Evolutionary conservation across 2,797 vertebrate genomes (phyloP), one percentile per base, ranked within the genome.

Genomic region (Lithobates pipiens): DNA sequence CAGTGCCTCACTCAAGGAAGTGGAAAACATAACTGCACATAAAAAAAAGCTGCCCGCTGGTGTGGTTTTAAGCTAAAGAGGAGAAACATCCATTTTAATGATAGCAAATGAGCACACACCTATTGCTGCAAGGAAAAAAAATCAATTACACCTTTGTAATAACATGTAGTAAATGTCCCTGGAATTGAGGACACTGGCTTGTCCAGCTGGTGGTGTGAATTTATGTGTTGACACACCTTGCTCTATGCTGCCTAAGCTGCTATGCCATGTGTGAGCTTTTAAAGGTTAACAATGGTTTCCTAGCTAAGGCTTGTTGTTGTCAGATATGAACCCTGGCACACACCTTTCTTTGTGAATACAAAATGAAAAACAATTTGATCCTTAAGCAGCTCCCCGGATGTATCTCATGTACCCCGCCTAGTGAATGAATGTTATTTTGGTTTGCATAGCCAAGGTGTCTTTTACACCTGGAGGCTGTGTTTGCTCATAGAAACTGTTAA

Each of bases 381-480:
- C 25, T 76, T 76, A 54, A 76, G 50, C 63, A 76, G 79, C 72
- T 70, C 84, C 78, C 77, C 78, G 78, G 84, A 81, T 76, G 78
- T 68, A 80, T 81, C 68, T 85, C 54, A 74, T 70, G 72, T 68
- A 76, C 84, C 42, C 63, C 65, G 63, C 84, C 84, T 74, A 61
- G 71, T 80, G 44, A 80, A 44, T 70, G 70, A 76, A 32, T 80
- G 71, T 78, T 84, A 57, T 85, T 81, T 80, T 85, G 71, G 77
- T 80, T 71, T 85, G 84, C 84, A 50, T 68, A 75, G 84, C 77
- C 84, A 80, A 75, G 72, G 84, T 81, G 70, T 85, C 78, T 25
- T 76, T 85, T 80, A 85, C 84, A 85, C 84, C 84, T 85, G 77
- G 72, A 85, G 84, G 84, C 84, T 80, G 73, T 85, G 83, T 85